Evolutionary conservation across 2,113 vertebrate species (phyloP).

Genomic region (Xenopus tropicalis): UCB_Xtro_10.0 CM004452.2:24652001-24652500

Average conservation of each 20-base stretch:
- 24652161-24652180: slow-evolving; percentile 26
- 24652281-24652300: slow-evolving; percentile 39
- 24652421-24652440: slow-evolving; percentile 30
- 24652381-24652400: slow-evolving; percentile 35
- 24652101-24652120: neutral
- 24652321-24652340: slow-evolving; percentile 25
- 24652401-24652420: slow-evolving; percentile 22
- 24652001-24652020: neutral
- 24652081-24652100: slow-evolving; percentile 6
- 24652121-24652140: neutral
- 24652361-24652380: slow-evolving; percentile 8
- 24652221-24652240: slow-evolving; percentile 12
- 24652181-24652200: slow-evolving; percentile 22
- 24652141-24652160: slow-evolving; percentile 20
- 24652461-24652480: slow-evolving; percentile 29
- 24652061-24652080: neutral
- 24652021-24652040: neutral
- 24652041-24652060: neutral
- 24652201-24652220: slow-evolving; percentile 36
- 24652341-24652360: slow-evolving; percentile 6
- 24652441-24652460: neutral
- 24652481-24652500: slow-evolving; percentile 21
- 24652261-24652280: slow-evolving; percentile 16
- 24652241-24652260: slow-evolving; percentile 35
- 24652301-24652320: slow-evolving; percentile 9